Evolutionary conservation across 2,113 vertebrate genomes (phyloP), one percentile per base, ranked within the genome.

Genomic region (Lepidothrix coronata): DNA sequence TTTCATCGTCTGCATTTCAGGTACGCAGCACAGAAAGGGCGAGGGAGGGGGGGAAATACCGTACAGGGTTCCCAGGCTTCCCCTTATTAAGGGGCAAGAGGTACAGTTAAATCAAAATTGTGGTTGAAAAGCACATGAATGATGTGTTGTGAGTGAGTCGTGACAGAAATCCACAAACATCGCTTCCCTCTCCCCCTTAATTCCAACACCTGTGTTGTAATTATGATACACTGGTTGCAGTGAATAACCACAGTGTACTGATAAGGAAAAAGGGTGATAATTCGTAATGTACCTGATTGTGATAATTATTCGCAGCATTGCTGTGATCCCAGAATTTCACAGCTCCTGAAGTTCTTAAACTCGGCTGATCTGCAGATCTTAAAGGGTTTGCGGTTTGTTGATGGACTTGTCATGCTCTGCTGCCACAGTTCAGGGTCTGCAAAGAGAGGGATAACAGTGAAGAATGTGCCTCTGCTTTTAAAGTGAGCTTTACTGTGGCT

Each of bases 1-100:
- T 98, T 98, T 99, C 96, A 98, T 99, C 97, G 98, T 99, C 98
- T 98, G 99, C 98, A 98, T 99, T 98, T 99, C 99, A 99, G 99
- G 99, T 99, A 99, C 90, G 98, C 96, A 93, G 89, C 88, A 46
- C 61, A 43, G 68, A 77, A 84, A 48, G 52, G 77, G 62, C 0
- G 5, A 10, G 72, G 30, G 30, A 41, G 20, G 20, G 1, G 8
- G 51, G 51, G 14, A 33, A 28, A 80, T 44, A 21, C 72, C 8
- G 0, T 30, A 6, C 35, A 5, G 65, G 51, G 52, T 59, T 85
- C 52, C 41, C 48, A 73, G 79, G 51, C 9, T 27, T 73, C 35
- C 75, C n/a, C 35, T 73, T 59, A 28, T 23, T 43, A 48, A 59
- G 49, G 44, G 27, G 30, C 11, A 66, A 58, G 62, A 80, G 85